Evolutionary conservation across 2,888 invertebrate species (phyloP), one percentile per base, ranked within the genome.

Genomic region (Drosophila paranaensis): DNA sequence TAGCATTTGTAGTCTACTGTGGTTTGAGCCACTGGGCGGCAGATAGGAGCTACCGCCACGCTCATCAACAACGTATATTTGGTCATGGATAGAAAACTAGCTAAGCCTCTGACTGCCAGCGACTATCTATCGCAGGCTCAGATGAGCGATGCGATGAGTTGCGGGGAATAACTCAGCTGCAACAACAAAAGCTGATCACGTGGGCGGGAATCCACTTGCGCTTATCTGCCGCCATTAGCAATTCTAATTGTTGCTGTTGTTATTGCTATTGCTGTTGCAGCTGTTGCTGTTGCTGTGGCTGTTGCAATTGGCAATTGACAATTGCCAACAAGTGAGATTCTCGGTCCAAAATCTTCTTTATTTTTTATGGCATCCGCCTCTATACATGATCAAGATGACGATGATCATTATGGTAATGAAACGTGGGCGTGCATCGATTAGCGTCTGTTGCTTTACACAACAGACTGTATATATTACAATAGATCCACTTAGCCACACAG

Each of bases 361-460:
- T 86, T 79, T 79, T 27, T 77, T 89, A 88, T 90, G 89, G 81
- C 45, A 39, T 43, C 46, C 79, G 55, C 81, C 78, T 53, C 68
- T 71, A 40, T 63, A 60, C 61, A 62, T 56, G 16, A 58, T 60
- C 35, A 13, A 61, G 40, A 42, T 56, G 14, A 51, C 54, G 16
- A 30, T 50, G 46, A 63, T 63, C 48, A 60, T 42, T 42, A 13
- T 64, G 67, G 74, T 55, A 64, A 53, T 27, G 60, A 53, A 50
- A 74, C 88, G 86, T 86, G 90, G 86, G 86, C 90, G 86, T 90
- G 86, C 86, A 90, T 86, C 82, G 79, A 90, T 90, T 83, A 89
- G 72, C 77, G 42, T 76, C 56, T 75, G 70, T 71, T 54, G 51
- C 57, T 46, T 43, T 60, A 45, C 40, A 46, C 55, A 56, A 42